Conservation (phyloP, 2,888 invertebrate species). For the Pteria penguin region DNA sequence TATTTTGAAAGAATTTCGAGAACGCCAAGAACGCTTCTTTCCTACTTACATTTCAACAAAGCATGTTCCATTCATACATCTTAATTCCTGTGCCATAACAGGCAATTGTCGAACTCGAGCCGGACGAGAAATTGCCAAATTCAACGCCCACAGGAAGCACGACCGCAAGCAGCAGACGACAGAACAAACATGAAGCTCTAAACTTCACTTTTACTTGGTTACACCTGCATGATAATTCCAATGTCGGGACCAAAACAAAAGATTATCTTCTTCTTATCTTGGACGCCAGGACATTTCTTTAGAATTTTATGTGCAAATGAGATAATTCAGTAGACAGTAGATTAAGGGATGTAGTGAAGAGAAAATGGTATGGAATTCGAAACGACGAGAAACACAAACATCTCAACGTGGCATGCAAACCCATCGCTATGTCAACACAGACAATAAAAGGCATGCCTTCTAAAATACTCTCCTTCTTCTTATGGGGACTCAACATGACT, state of each 20-base stretch:
- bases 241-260: slow-evolving; percentile 9
- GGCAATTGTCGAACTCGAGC: no score
- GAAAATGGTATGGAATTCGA: not conserved
- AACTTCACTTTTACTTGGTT: slow-evolving; percentile 7
- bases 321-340: not conserved
- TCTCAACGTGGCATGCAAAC: no score
- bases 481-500: no score
- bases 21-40: no score
- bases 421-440: no score
- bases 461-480: no score
- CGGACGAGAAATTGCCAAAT: not conserved
- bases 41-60: no score
- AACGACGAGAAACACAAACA: not conserved
- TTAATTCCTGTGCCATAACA: no score
- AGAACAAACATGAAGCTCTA: slow-evolving; percentile 10
- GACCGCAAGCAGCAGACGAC: slow-evolving; percentile 12
- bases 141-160: slow-evolving; percentile 11
- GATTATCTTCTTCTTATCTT: slow-evolving; percentile 20
- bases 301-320: not conserved
- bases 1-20: no score
- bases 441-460: no score
- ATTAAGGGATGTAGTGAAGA: not conserved
- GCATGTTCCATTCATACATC: no score
- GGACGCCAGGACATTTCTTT: slow-evolving; percentile 18
- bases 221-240: slow-evolving; percentile 24